phyloP scores from a whole-genome alignment of 2,797 vertebrate genomes.

The Pantherophis vulpinus region DNA sequence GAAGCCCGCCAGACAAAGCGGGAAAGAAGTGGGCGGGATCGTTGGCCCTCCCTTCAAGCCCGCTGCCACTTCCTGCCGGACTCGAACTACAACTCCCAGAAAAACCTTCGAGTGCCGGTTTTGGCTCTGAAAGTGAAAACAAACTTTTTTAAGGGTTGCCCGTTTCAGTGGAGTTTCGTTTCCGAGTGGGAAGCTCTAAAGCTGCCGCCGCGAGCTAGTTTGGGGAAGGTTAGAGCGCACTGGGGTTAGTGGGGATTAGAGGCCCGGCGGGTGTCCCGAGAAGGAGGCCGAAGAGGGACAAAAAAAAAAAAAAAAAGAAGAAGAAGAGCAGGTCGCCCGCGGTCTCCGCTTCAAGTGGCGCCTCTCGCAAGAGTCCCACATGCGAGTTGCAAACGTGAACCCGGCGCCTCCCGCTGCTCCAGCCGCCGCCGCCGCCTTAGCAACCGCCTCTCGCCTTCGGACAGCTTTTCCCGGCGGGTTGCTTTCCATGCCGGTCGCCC shows the following conservation, averaged over 20 bases:
- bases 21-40: not conserved
- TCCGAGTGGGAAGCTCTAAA: constrained; percentile 38
- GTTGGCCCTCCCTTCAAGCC: not conserved
- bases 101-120: constrained; percentile 43
- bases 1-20: not conserved
- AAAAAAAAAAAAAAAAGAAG: not conserved
- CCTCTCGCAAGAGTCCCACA: constrained; percentile 31
- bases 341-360: constrained; percentile 10
- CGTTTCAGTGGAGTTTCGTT: constrained; percentile 51
- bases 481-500: not conserved
- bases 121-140: constrained; percentile 72
- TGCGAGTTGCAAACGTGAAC: constrained; percentile 54
- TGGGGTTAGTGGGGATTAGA: not conserved
- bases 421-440: not conserved
- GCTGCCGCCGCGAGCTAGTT: not conserved
- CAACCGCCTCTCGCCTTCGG: not conserved
- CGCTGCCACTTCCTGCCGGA: constrained; percentile 51
- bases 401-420: constrained; percentile 16
- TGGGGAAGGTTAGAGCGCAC: no score
- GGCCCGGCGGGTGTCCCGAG: not conserved
- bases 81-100: constrained; percentile 70
- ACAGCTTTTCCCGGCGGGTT: not conserved
- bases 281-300: not conserved
- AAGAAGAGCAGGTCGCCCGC: not conserved
- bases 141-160: constrained; percentile 51